These are phyloP conservation scores for Conistra vaccinii DNA, from an alignment of 2,888 invertebrate genomes.

Conservation along the genomic window DNA sequence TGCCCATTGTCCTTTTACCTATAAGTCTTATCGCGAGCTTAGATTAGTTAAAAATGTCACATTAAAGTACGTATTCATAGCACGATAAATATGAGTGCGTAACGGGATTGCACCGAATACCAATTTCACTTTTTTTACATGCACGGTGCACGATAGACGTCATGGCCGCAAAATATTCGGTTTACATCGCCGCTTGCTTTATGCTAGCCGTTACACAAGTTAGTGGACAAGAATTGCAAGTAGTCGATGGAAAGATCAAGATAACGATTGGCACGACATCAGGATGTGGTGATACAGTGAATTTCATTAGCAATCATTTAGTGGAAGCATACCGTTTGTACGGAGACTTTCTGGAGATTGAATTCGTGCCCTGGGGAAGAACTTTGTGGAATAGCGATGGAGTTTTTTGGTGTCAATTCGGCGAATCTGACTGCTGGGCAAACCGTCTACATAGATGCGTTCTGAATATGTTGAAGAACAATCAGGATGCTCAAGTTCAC, in stretches of 20 bases:
- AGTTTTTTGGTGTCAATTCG: slow-evolving; percentile 79
- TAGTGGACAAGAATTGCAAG: slow-evolving; percentile 66
- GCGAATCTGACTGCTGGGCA: slow-evolving; percentile 82
- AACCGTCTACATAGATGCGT: slow-evolving; percentile 85
- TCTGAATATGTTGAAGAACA: slow-evolving; percentile 74
- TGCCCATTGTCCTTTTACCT: slow-evolving; percentile 12
- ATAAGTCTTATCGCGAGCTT: slow-evolving; percentile 31
- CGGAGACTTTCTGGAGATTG: slow-evolving; percentile 79
- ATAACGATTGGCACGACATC: slow-evolving; percentile 80
- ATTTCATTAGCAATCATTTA: slow-evolving; percentile 76
- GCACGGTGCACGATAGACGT: slow-evolving; percentile 51
- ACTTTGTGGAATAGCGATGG: slow-evolving; percentile 73
- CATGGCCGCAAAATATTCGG: slow-evolving; percentile 66
- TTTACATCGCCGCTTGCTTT: slow-evolving; percentile 52
- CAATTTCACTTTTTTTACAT: slow-evolving; percentile 60
- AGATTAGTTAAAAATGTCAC: slow-evolving; percentile 36
- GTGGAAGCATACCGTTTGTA: slow-evolving; percentile 76
- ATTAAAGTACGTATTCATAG: slow-evolving; percentile 32
- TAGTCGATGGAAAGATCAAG: slow-evolving; percentile 81
- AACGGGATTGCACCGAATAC: slow-evolving; percentile 31
- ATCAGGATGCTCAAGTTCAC: slow-evolving; percentile 78
- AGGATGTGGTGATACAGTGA: slow-evolving; percentile 80
- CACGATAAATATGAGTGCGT: slow-evolving; percentile 41
- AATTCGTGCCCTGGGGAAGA: slow-evolving; percentile 87
- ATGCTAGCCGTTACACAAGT: slow-evolving; percentile 58